phyloP scores from a whole-genome alignment of 1,140 invertebrate species.

The Halesus radiatus region DNA sequence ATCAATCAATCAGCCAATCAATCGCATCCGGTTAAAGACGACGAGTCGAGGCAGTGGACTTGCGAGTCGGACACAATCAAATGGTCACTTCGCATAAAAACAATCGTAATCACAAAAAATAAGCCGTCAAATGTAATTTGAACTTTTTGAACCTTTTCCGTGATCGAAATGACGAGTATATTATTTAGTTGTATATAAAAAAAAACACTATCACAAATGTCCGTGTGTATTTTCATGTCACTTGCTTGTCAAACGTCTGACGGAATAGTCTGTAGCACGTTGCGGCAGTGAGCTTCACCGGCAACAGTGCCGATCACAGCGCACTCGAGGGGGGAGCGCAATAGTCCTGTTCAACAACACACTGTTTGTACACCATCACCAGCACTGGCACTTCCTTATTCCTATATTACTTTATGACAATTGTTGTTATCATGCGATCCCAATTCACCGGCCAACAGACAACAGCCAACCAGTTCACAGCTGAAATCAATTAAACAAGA shows the following conservation, averaged over 20 bases:
- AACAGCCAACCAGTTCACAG: slow-evolving; percentile 34
- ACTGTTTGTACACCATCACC: slow-evolving; percentile 31
- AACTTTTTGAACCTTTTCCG: slow-evolving; percentile 22
- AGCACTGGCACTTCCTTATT: slow-evolving; percentile 1
- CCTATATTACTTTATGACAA: slow-evolving; percentile 26
- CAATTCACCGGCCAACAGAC: slow-evolving; percentile 9
- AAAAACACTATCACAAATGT: slow-evolving; percentile 34
- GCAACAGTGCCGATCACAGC: slow-evolving; percentile 21
- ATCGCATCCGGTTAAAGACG: not conserved
- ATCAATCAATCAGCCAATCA: no score
- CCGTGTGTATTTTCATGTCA: not conserved
- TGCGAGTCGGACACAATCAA: not conserved
- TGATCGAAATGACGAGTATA: slow-evolving; percentile 8
- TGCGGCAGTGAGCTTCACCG: not conserved
- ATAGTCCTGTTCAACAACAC: slow-evolving; percentile 10
- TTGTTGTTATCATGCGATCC: not conserved
- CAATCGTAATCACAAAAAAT: slow-evolving; percentile 5
- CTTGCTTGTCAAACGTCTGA: not conserved
- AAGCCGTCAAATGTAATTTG: slow-evolving; percentile 24
- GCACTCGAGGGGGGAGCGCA: slow-evolving; percentile 1
- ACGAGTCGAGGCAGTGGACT: not conserved
- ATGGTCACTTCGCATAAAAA: not conserved
- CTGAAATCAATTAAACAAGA: slow-evolving; percentile 16
- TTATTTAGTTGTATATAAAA: slow-evolving; percentile 32
- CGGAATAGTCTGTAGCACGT: slow-evolving; percentile 19